phyloP scores from a whole-genome alignment of 1,140 invertebrate species.

The Sminthurinus signatus region DNA sequence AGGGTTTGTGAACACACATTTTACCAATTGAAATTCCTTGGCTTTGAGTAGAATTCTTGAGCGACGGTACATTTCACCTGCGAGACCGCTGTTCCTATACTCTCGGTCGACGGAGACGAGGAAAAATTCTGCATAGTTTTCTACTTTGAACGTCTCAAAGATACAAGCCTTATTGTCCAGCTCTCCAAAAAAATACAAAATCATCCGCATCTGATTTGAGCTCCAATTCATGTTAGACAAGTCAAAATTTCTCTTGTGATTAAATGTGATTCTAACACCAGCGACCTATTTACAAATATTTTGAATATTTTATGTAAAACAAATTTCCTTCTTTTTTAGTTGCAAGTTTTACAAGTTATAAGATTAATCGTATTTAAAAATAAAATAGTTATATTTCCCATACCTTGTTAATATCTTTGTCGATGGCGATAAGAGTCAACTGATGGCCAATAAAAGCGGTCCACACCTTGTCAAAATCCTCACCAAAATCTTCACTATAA shows the following conservation, averaged over 20 bases:
- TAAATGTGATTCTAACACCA: slow-evolving; percentile 21
- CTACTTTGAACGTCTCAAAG: slow-evolving; percentile 21
- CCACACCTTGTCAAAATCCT: slow-evolving; percentile 27
- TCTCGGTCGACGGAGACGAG: slow-evolving; percentile 30
- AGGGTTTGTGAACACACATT: slow-evolving; percentile 29
- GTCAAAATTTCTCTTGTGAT: slow-evolving; percentile 1
- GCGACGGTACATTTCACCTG: slow-evolving; percentile 20
- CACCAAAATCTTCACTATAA: slow-evolving; percentile 22
- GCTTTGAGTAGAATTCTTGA: slow-evolving; percentile 12
- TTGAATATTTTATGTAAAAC: neutral
- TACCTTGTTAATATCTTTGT: slow-evolving; percentile 28
- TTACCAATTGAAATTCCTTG: slow-evolving; percentile 23
- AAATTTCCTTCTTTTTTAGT: neutral
- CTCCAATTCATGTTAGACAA: slow-evolving; percentile 15
- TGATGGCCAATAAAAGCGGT: slow-evolving; percentile 18
- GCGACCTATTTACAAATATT: slow-evolving; percentile 14
- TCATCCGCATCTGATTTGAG: slow-evolving; percentile 27
- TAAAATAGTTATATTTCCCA: neutral
- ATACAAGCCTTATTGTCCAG: slow-evolving; percentile 21
- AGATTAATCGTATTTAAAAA: neutral
- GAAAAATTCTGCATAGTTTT: slow-evolving; percentile 29
- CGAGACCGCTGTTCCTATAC: slow-evolving; percentile 27
- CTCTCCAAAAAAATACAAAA: slow-evolving; percentile 22
- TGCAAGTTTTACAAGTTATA: neutral
- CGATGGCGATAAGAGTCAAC: slow-evolving; percentile 23